Base-by-base conservation (phyloP, 2,113 vertebrate genomes). In the Poeciliopsis occidentalis region DNA sequence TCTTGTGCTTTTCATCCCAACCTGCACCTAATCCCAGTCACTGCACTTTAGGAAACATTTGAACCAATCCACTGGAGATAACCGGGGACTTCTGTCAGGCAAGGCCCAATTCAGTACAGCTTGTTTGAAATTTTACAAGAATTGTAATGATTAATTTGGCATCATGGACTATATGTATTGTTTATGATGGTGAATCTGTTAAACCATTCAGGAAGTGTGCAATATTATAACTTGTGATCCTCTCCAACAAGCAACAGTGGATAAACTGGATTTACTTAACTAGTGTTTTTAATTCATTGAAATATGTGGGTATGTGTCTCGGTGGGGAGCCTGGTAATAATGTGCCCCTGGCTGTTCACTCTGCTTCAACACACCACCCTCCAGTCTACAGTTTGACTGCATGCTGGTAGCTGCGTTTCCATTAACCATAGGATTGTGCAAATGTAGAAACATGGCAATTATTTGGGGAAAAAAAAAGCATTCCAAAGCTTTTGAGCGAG, bases 11-110 rank as follows among this genome's bases (percentile, higher is more conserved):
- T 85, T 77, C 82, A 87, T 68, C 81, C 77, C 64, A 80, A 82
- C 78, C 71, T 81, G 80, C 74, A 88, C 57, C 73, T 66, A 61
- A 73, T 84, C 86, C 80, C 67, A 78, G 61, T 3, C 17, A 61
- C 66, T 54, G 44, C 30, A 26, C 41, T 34, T 34, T 12, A 47
- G 60, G 41, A 73, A 75, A 60, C 71, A 68, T 60, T 37, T 34
- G 67, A 70, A 70, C 6, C n/a, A 63, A 69, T 73, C 76, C 60
- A 27, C 69, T 37, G 60, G 68, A 76, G 71, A 67, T 72, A 44
- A 44, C 41, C 3, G 41, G 41, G 11, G 51, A n/a, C 22, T 39
- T 67, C 17, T 41, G 12, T 19, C 22, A 39, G n/a, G 4, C 10
- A 34, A 24, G 8, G 31, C 32, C 1, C 10, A n/a, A 22, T 65